Conservation (phyloP, 2,113 vertebrate genomes). For the Mustelus asterias region DNA sequence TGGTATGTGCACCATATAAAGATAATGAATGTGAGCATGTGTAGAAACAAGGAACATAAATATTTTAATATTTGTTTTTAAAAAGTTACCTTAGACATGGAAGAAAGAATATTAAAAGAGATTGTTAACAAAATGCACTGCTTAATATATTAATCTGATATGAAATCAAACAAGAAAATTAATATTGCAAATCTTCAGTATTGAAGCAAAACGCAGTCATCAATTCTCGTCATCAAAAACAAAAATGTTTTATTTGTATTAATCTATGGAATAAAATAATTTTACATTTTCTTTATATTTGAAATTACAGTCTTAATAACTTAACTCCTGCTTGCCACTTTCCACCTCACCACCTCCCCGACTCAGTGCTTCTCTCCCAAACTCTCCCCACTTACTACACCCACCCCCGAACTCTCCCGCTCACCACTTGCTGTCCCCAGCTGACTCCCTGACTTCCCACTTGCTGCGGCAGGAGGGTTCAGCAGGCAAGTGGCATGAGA, state of each 20-base stretch:
- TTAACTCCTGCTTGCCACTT: neutral
- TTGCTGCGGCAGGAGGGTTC: neutral
- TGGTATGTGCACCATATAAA: no score
- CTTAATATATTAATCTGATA: neutral
- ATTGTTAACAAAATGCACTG: neutral
- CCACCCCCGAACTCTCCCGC: neutral
- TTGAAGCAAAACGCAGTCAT: neutral
- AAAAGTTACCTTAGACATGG: no score
- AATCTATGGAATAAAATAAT: neutral
- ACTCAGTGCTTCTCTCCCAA: neutral
- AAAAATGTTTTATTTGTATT: neutral
- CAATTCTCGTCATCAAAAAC: no score
- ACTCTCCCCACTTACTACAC: neutral
- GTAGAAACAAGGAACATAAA: no score
- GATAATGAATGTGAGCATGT: no score
- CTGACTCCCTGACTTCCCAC: neutral
- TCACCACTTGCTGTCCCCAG: no score
- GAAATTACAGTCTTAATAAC: neutral
- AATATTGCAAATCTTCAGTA: neutral
- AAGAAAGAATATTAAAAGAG: no score
- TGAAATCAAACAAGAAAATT: neutral
- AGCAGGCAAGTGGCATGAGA: neutral
- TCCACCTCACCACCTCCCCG: neutral
- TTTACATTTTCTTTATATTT: neutral
- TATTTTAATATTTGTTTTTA: no score